Percentiles rank a stretch among this genome's conserved stretches.
Conservation (phyloP, 2,888 invertebrate genomes). For the Chironomus riparius region DNA sequence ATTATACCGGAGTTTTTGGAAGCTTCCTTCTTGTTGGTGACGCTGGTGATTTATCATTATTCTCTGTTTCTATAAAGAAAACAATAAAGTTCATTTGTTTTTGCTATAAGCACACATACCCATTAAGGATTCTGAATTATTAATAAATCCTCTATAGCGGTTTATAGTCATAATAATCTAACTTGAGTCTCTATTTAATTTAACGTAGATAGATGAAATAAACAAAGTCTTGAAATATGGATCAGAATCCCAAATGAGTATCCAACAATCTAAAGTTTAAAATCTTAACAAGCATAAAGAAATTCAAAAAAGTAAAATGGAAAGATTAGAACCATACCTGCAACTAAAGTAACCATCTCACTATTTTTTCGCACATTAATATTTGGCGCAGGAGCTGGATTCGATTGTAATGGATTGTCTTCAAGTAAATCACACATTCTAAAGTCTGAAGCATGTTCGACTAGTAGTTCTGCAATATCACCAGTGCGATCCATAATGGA, state of each 20-base stretch:
- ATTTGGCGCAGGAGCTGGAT: slow-evolving; percentile 32
- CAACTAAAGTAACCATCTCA: slow-evolving; percentile 40
- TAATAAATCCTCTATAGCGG: too few species aligned
- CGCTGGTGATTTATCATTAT: slow-evolving; percentile 68
- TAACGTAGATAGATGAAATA: not conserved
- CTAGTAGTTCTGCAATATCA: slow-evolving; percentile 75
- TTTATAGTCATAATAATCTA: too few species aligned
- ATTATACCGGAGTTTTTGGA: slow-evolving; percentile 96
- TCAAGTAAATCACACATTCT: slow-evolving; percentile 61
- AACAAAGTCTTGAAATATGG: too few species aligned
- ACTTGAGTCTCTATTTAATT: too few species aligned
- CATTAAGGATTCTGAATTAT: too few species aligned
- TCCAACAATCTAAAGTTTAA: too few species aligned
- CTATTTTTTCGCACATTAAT: slow-evolving; percentile 37
- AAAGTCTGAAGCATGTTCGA: slow-evolving; percentile 72
- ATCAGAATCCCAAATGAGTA: too few species aligned
- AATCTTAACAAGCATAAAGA: not conserved
- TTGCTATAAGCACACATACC: too few species aligned
- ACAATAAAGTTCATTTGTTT: not conserved
- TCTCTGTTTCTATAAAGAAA: slow-evolving; percentile 66
- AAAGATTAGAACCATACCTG: slow-evolving; percentile 37
- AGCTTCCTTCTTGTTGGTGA: slow-evolving; percentile 89
- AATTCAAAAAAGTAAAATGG: slow-evolving; percentile 7
- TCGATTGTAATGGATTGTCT: slow-evolving; percentile 49
- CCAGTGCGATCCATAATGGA: slow-evolving; percentile 81